Conservation (phyloP, 2,797 vertebrate genomes). For the Eurystomus glaucurus region DNA sequence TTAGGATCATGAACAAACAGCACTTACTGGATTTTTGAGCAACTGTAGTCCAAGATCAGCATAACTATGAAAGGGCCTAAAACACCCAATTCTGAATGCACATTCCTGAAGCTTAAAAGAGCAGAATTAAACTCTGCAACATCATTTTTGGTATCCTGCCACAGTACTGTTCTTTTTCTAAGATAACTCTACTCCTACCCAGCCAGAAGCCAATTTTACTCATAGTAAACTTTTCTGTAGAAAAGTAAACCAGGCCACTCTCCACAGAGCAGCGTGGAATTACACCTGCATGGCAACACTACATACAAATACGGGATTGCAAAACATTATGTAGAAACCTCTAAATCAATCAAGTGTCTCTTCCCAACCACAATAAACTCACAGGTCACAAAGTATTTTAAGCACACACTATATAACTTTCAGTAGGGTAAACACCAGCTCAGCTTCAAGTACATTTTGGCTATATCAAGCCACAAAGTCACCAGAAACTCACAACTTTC, state of each 20-base stretch:
- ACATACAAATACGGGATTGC: not conserved
- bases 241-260: slow-evolving; percentile 40
- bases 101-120: not conserved
- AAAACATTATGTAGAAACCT: not conserved
- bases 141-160: not conserved
- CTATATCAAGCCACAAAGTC: not conserved
- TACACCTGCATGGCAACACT: not conserved
- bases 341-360: not conserved
- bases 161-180: not conserved
- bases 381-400: not conserved
- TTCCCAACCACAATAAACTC: not conserved
- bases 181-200: not conserved
- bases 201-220: not conserved
- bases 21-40: not conserved
- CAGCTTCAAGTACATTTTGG: not conserved
- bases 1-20: not conserved
- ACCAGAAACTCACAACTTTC: not conserved
- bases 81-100: not conserved
- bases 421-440: not conserved
- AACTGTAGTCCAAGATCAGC: rapidly evolving
- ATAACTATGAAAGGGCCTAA: not conserved
- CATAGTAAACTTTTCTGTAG: not conserved
- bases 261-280: not conserved
- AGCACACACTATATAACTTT: not conserved
- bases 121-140: not conserved